Percentiles rank a stretch among this genome's conserved stretches.
Evolutionary conservation across 2,113 vertebrate species (phyloP).

Genomic region (Anguilla japonica): DNA sequence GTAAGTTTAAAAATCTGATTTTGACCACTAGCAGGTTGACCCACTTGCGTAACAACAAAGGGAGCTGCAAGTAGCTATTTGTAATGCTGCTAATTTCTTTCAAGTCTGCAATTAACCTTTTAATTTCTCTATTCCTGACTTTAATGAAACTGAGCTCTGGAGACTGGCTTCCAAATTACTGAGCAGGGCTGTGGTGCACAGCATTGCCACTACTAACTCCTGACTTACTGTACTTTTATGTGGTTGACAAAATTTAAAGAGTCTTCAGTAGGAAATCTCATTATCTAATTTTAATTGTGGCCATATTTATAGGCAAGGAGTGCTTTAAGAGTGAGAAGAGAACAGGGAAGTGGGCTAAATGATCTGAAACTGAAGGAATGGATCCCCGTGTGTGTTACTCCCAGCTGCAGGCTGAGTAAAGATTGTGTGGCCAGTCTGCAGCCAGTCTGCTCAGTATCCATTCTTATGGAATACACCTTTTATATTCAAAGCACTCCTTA

Average conservation of each 20-base stretch:
- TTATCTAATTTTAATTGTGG: not conserved
- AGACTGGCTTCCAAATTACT: not conserved
- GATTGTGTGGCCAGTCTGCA: not conserved
- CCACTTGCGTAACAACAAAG: not conserved
- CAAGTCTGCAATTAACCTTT: not conserved
- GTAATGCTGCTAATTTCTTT: not conserved
- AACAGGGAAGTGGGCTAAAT: not conserved
- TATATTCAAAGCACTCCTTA: not conserved
- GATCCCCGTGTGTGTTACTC: not conserved
- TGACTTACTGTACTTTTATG: not conserved
- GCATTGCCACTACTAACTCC: not conserved
- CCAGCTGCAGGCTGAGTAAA: not conserved
- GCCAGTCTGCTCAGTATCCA: not conserved
- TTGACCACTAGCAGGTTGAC: conserved; percentile 13
- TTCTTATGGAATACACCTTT: not conserved
- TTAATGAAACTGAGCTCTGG: not conserved
- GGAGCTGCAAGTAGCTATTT: not conserved
- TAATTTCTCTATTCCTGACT: not conserved
- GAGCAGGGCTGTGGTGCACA: not conserved
- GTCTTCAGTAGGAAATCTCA: not conserved
- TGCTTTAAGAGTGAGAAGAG: not conserved
- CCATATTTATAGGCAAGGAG: not conserved
- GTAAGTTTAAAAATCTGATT: conserved; percentile 57
- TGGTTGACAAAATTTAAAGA: not conserved
- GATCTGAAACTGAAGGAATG: not conserved